phyloP scores from a whole-genome alignment of 2,113 vertebrate species.

The Pomatostomus ruficeps region DNA sequence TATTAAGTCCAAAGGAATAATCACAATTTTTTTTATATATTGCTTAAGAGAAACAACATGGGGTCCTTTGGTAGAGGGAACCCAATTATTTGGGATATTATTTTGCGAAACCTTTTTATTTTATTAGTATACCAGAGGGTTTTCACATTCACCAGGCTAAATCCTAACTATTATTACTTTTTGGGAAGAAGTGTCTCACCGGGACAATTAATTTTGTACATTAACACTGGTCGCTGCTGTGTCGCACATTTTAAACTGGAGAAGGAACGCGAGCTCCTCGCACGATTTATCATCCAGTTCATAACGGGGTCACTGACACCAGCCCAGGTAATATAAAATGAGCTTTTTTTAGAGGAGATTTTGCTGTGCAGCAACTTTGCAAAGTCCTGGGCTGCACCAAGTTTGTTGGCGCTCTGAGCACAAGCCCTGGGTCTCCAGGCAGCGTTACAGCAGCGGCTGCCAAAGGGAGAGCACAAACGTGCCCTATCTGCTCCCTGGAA shows the following conservation, averaged over 20 bases:
- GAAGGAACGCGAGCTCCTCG: background rate
- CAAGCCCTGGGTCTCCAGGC: background rate
- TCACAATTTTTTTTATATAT: constrained; percentile 66
- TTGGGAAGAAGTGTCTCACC: constrained; percentile 70
- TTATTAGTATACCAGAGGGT: constrained; percentile 75
- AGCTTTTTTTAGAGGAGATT: background rate
- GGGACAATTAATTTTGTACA: constrained; percentile 76
- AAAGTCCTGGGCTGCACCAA: background rate
- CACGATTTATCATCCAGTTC: constrained; percentile 64
- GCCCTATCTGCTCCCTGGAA: background rate
- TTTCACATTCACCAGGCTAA: constrained; percentile 67
- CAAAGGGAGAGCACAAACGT: background rate
- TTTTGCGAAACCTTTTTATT: constrained; percentile 71
- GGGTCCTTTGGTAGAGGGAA: constrained; percentile 68
- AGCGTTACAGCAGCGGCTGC: background rate
- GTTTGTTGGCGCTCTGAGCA: background rate
- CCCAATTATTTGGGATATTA: constrained; percentile 78
- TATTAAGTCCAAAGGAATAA: constrained; percentile 81
- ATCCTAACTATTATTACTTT: constrained; percentile 72
- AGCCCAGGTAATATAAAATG: constrained; percentile 19
- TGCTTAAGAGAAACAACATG: constrained; percentile 74
- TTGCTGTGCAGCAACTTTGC: constrained; percentile 18
- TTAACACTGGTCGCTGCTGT: constrained; percentile 63
- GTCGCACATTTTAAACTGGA: constrained; percentile 28
- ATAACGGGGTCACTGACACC: constrained; percentile 33